Evolutionary conservation across 2,888 invertebrate species (phyloP).

Genomic region (Oscheius sp.): DNA sequence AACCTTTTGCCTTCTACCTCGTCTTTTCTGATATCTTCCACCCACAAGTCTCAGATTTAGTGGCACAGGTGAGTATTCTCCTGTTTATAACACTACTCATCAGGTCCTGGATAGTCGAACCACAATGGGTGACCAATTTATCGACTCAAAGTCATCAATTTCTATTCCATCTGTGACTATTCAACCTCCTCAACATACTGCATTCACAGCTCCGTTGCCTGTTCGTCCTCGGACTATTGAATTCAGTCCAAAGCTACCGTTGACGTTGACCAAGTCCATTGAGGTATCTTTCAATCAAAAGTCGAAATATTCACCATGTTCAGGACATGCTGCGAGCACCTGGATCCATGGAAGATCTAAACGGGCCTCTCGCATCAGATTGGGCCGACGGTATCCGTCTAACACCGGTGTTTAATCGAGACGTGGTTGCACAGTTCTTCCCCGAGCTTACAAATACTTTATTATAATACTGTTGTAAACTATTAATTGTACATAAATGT

Average conservation of each 20-base stretch:
- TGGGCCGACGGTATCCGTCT: constrained; percentile 55
- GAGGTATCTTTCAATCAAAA: constrained; percentile 36
- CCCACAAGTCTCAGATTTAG: constrained; percentile 52
- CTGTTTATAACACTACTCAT: background rate
- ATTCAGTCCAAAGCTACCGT: constrained; percentile 57
- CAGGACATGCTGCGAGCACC: constrained; percentile 57
- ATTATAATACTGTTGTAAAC: too few relatives aligned
- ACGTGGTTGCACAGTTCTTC: constrained; percentile 65
- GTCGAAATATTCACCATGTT: background rate
- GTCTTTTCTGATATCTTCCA: constrained; percentile 51
- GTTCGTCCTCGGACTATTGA: constrained; percentile 37
- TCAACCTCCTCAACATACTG: background rate
- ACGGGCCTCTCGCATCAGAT: constrained; percentile 52
- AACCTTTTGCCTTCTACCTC: constrained; percentile 36
- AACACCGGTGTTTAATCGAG: constrained; percentile 65
- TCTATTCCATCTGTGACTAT: background rate
- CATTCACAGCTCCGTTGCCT: constrained; percentile 21
- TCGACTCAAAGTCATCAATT: constrained; percentile 4
- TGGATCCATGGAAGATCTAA: constrained; percentile 47
- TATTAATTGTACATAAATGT: too few relatives aligned
- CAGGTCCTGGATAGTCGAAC: constrained; percentile 21
- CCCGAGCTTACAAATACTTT: constrained; percentile 47
- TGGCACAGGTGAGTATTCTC: constrained; percentile 11
- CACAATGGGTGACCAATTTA: background rate
- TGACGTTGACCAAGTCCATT: constrained; percentile 62